Base-by-base conservation (phyloP, 2,888 invertebrate species). In the Chalcis sispes region DNA sequence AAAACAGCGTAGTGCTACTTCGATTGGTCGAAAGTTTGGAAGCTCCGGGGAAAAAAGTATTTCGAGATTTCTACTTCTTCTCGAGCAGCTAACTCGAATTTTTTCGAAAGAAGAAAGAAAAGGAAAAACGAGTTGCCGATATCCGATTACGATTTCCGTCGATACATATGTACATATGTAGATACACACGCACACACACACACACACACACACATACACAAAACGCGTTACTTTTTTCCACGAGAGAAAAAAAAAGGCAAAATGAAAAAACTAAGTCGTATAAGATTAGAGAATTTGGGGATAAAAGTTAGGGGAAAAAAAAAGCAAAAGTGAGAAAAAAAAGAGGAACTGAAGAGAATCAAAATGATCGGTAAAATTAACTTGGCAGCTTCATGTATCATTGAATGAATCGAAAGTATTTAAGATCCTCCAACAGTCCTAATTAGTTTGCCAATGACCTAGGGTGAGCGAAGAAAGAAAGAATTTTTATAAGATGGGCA, bases 331-430 rank as follows among this genome's bases (percentile, higher is more conserved):
- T 8, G 69, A 48, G 36, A 36, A 36, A 36, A 25, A 20, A 32
- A 32, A 25, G 23, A 15, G 40, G 29, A 25, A 10, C 3, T 7
- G 46, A 13, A 32, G 10, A 18, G 42, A 18, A 27, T 46, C 10
- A 72, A 59, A 64, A 58, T 61, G 75, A 58, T 64, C 54, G 71
- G 65, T 62, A 67, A 73, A 80, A 78, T 78, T 75, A 77, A 77
- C 79, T 80, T 72, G 77, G 73, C 74, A 70, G 73, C 65, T 73
- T 64, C 71, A 48, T 75, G 78, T 77, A 75, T 78, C 78, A 80
- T 77, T 78, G 79, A 80, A 77, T 48, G 56, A 54, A 25, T 46
- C 25, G 15, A 27, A 29, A 25, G 61, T 59, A 40, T 52, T 40
- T 65, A 40, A 23, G 52, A 42, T 27, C 18, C 42, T 23, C 18